Evolutionary conservation across 2,797 vertebrate species (phyloP).

Genomic region (Stomatorhinus walkeri): DNA sequence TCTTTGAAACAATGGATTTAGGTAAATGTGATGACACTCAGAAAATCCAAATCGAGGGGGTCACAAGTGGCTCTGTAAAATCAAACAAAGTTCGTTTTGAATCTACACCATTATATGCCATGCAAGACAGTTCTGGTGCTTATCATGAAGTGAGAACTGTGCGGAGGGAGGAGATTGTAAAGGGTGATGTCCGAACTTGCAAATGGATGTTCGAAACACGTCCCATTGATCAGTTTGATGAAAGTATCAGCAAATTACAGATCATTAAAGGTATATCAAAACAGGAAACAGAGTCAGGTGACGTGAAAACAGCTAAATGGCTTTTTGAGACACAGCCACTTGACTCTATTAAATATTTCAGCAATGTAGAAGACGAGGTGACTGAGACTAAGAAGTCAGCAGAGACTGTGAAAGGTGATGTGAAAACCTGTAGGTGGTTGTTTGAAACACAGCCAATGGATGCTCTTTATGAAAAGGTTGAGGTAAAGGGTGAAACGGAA

Average conservation of each 20-base stretch:
- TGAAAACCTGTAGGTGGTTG: slow-evolving; percentile 82
- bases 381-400: slow-evolving; percentile 48
- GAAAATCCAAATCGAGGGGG: slow-evolving; percentile 77
- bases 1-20: slow-evolving; percentile 80
- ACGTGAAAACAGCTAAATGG: slow-evolving; percentile 91
- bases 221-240: slow-evolving; percentile 84
- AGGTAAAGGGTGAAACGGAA: slow-evolving; percentile 50
- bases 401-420: slow-evolving; percentile 76
- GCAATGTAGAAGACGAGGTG: slow-evolving; percentile 63
- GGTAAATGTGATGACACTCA: slow-evolving; percentile 68
- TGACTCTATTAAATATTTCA: slow-evolving; percentile 74
- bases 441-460: slow-evolving; percentile 93
- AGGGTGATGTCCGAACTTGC: slow-evolving; percentile 79
- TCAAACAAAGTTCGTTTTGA: slow-evolving; percentile 85
- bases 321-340: slow-evolving; percentile 87
- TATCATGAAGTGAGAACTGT: slow-evolving; percentile 87
- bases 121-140: slow-evolving; percentile 81
- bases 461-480: slow-evolving; percentile 76
- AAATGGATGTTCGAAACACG: slow-evolving; percentile 93
- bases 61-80: slow-evolving; percentile 73
- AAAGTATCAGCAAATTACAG: slow-evolving; percentile 79
- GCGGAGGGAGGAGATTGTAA: slow-evolving; percentile 81
- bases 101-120: slow-evolving; percentile 79
- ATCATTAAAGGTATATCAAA: slow-evolving; percentile 89
- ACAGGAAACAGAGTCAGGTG: slow-evolving; percentile 79